Evolutionary conservation across 2,797 vertebrate genomes (phyloP).

Genomic region (Anableps anableps): DNA sequence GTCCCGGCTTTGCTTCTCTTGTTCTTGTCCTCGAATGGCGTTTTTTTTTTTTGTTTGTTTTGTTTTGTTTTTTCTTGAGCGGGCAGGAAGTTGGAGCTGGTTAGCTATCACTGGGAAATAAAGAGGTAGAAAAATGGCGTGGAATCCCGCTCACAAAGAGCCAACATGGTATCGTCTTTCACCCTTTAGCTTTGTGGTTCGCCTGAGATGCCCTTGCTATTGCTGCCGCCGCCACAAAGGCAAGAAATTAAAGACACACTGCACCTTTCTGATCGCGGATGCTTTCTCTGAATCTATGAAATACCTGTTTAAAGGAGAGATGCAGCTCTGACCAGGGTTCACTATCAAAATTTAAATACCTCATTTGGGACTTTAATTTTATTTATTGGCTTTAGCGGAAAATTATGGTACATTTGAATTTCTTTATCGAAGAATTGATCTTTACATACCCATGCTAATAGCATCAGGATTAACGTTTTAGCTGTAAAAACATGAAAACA

Average conservation of each 20-base stretch:
- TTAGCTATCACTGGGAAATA: slow-evolving; percentile 61
- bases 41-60: too few species aligned
- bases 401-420: slow-evolving; percentile 14
- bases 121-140: slow-evolving; percentile 80
- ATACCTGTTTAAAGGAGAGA: slow-evolving; percentile 30
- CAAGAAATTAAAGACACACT: slow-evolving; percentile 67
- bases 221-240: slow-evolving; percentile 48
- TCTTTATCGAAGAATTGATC: neutral
- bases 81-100: slow-evolving; percentile 74
- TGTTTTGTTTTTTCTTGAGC: slow-evolving; percentile 31
- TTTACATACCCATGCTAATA: neutral
- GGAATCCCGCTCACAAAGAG: slow-evolving; percentile 66
- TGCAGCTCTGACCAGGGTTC: slow-evolving; percentile 23
- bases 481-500: neutral
- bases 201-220: slow-evolving; percentile 64
- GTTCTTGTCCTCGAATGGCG: slow-evolving; percentile 67
- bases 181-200: slow-evolving; percentile 73
- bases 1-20: slow-evolving; percentile 46
- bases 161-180: slow-evolving; percentile 70
- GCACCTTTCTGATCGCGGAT: slow-evolving; percentile 48
- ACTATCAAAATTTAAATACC: slow-evolving; percentile 21
- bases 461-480: neutral
- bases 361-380: neutral
- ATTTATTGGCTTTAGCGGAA: neutral
- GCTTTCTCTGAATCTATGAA: slow-evolving; percentile 23